These are phyloP conservation scores for Drosophila lacicola DNA, from an alignment of 2,888 invertebrate genomes.

Conservation along the genomic window DNA sequence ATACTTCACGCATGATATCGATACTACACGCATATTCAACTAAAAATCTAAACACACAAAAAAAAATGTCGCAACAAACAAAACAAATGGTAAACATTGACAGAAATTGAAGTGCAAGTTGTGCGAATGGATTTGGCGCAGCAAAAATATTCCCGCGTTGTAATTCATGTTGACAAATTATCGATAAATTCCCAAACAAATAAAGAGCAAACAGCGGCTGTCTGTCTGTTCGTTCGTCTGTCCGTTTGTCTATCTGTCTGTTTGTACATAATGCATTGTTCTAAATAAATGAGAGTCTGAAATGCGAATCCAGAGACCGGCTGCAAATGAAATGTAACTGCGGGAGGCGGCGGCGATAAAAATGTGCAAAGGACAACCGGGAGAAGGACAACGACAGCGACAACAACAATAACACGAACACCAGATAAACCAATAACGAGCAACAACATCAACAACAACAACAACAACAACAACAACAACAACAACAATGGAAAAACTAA, in stretches of 20 bases:
- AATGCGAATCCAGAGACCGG: conserved; percentile 24
- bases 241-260: neutral
- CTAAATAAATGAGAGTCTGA: conserved; percentile 43
- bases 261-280: conserved; percentile 49
- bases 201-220: conserved; percentile 23
- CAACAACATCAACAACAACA: conserved; percentile 38
- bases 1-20: conserved; percentile 7
- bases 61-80: neutral
- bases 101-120: conserved; percentile 7
- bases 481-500: conserved; percentile 22
- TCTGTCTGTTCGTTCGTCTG: too few relatives aligned
- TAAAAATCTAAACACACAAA: neutral
- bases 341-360: conserved; percentile 34
- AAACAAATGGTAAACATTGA: conserved; percentile 10
- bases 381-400: conserved; percentile 23
- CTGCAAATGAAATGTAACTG: conserved; percentile 60
- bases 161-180: conserved; percentile 67
- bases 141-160: conserved; percentile 3
- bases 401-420: conserved; percentile 42
- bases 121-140: conserved; percentile 9
- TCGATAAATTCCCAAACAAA: conserved; percentile 64
- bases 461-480: conserved; percentile 23
- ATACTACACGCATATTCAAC: neutral
- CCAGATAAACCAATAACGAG: conserved; percentile 68
- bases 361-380: conserved; percentile 38